Conservation (phyloP, 2,797 vertebrate species). For the Oreortyx pictus region DNA sequence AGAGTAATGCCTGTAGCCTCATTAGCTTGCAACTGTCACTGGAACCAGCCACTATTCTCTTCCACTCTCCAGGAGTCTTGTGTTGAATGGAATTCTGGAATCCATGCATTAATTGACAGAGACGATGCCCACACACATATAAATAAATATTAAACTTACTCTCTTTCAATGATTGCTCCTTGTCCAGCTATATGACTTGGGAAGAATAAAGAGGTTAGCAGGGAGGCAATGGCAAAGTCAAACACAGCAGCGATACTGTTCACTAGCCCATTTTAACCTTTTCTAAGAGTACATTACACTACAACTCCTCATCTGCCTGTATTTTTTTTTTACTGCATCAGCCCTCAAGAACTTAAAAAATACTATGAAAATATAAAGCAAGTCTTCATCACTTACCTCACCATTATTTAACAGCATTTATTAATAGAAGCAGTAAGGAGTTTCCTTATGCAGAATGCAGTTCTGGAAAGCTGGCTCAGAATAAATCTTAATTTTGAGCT, state of each 20-base stretch:
- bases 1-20: background rate
- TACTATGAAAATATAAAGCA: background rate
- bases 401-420: background rate
- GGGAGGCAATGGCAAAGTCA: background rate
- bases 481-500: background rate
- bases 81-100: background rate
- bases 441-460: background rate
- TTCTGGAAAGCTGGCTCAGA: background rate
- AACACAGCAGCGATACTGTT: background rate
- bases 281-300: background rate
- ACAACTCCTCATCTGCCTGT: background rate
- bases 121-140: no score
- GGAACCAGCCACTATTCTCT: background rate
- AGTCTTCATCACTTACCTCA: background rate
- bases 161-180: background rate
- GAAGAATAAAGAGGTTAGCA: constrained; percentile 9
- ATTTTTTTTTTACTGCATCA: background rate
- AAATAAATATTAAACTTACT: background rate
- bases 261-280: background rate
- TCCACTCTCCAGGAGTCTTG: background rate
- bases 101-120: background rate
- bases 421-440: background rate
- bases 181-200: background rate
- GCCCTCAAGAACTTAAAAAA: background rate
- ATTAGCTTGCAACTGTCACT: background rate